Conservation (phyloP, 2,797 vertebrate genomes). For the Choloepus didactylus region DNA sequence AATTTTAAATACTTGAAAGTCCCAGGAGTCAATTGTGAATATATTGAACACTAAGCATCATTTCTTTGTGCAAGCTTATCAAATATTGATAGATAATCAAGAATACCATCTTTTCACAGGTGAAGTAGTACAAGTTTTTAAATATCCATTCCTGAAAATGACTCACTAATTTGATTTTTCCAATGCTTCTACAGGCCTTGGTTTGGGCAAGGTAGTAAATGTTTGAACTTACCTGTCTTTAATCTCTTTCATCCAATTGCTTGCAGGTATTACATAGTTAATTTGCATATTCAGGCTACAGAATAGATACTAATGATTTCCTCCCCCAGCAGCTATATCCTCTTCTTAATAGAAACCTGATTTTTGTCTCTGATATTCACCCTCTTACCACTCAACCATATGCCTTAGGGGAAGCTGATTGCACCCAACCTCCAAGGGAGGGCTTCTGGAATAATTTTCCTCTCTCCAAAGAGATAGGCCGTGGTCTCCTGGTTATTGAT, state of each 20-base stretch:
- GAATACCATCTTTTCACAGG: background rate
- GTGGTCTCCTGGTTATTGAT: background rate
- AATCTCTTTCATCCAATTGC: conserved; percentile 1
- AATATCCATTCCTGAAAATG: background rate
- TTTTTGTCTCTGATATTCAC: background rate
- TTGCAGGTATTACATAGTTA: background rate
- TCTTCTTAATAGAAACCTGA: background rate
- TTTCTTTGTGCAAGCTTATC: conserved; percentile 22
- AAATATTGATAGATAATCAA: background rate
- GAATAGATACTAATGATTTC: background rate
- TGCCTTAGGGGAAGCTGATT: background rate
- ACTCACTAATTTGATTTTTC: background rate
- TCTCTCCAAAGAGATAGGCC: background rate
- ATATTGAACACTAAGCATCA: background rate
- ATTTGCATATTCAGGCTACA: background rate
- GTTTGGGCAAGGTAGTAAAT: background rate
- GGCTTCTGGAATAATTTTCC: background rate
- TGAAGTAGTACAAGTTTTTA: background rate
- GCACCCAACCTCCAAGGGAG: background rate
- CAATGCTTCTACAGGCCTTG: background rate
- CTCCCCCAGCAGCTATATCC: background rate
- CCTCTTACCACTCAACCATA: background rate
- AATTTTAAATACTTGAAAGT: background rate
- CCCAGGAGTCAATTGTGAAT: background rate
- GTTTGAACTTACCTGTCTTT: background rate